phyloP scores from a whole-genome alignment of 1,140 invertebrate genomes.

The Manduca sexta region DNA sequence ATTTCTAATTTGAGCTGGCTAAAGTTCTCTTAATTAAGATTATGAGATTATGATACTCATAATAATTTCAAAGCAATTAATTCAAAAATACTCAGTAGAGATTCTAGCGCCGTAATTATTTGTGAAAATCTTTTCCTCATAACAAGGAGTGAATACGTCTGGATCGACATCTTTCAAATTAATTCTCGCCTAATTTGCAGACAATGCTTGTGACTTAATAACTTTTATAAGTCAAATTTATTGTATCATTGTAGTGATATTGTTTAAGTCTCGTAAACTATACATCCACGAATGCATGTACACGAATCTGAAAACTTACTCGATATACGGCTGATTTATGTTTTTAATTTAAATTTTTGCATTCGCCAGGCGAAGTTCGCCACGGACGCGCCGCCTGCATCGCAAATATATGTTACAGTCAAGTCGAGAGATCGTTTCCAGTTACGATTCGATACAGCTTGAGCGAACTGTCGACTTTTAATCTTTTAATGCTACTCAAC shows the following conservation, averaged over 20 bases:
- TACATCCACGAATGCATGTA: conserved; percentile 60
- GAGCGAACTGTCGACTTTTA: conserved; percentile 67
- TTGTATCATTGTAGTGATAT: neutral
- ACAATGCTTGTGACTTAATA: neutral
- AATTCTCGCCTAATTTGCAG: neutral
- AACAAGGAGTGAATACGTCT: conserved; percentile 1
- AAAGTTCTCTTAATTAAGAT: conserved; percentile 68
- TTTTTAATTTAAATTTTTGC: conserved; percentile 74
- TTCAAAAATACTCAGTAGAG: conserved; percentile 55
- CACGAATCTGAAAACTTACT: conserved; percentile 68
- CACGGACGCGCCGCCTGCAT: conserved; percentile 66
- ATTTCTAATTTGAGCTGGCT: conserved; percentile 61
- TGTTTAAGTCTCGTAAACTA: conserved; percentile 31
- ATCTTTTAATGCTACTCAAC: conserved; percentile 72
- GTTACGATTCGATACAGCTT: conserved; percentile 60
- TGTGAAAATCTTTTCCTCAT: conserved; percentile 36
- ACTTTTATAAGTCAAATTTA: neutral
- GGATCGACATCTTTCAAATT: neutral
- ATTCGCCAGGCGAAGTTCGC: conserved; percentile 68
- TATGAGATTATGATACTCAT: conserved; percentile 68
- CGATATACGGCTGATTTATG: conserved; percentile 71
- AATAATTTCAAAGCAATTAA: conserved; percentile 67
- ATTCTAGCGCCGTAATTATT: conserved; percentile 53
- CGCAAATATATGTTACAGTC: conserved; percentile 63
- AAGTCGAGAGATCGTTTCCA: conserved; percentile 55